These are phyloP conservation scores for Allygus modestus DNA, from an alignment of 2,888 invertebrate species.

Conservation along the genomic window DNA sequence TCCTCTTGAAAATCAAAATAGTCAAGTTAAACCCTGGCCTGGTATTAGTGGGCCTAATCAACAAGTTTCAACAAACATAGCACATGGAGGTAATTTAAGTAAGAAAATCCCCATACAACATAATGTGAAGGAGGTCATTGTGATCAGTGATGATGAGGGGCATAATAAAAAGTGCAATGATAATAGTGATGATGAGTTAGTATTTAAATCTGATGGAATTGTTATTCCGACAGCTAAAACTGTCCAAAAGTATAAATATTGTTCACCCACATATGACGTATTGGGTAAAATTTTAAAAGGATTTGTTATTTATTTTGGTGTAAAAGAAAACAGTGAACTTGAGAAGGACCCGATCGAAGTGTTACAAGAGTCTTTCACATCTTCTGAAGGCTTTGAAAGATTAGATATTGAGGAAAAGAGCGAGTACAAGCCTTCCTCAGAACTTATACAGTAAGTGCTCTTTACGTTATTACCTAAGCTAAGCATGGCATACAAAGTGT, in stretches of 20 bases:
- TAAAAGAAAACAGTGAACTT: conserved; percentile 21
- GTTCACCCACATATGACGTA: conserved; percentile 1
- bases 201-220: not conserved
- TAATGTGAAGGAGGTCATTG: conserved; percentile 8
- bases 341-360: conserved; percentile 15
- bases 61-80: not conserved
- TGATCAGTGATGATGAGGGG: conserved; percentile 8
- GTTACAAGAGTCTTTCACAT: conserved; percentile 8
- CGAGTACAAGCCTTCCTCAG: not conserved
- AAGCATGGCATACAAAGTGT: not conserved
- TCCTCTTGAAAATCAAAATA: not conserved
- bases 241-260: not conserved
- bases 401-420: conserved; percentile 18
- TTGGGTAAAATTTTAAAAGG: conserved; percentile 15
- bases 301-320: conserved; percentile 42
- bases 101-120: not conserved
- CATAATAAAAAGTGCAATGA: not conserved
- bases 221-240: not conserved
- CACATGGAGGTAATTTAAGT: not conserved
- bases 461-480: not conserved
- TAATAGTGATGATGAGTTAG: not conserved
- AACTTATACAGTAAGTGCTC: conserved; percentile 1
- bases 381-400: conserved; percentile 15
- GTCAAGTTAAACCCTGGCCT: not conserved
- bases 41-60: not conserved